Conservation (phyloP, 2,888 invertebrate species). For the Mimumesa dahlbomi region DNA sequence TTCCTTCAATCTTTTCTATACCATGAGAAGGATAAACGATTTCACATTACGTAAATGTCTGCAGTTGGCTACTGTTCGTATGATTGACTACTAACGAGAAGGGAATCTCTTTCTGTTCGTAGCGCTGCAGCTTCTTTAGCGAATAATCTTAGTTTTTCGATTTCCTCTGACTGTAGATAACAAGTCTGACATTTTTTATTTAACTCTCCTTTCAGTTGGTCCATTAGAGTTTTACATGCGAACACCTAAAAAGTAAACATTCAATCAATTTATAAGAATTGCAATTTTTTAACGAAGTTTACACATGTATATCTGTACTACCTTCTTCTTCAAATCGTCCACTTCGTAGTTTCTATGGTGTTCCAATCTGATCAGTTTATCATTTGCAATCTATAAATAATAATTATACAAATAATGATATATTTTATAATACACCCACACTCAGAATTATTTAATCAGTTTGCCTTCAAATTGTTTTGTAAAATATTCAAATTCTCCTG, state of each 20-base stretch:
- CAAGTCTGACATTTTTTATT: conserved; percentile 58
- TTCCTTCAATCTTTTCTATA: conserved; percentile 55
- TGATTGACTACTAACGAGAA: conserved; percentile 55
- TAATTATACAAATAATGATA: conserved; percentile 18
- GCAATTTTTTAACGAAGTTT: too few species aligned
- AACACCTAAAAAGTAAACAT: conserved; percentile 52
- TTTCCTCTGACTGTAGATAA: conserved; percentile 57
- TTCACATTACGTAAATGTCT: not conserved
- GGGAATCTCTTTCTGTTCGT: conserved; percentile 60
- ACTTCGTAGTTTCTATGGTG: conserved; percentile 54
- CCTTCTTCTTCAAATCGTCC: conserved; percentile 58
- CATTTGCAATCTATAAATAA: conserved; percentile 54
- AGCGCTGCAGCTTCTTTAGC: conserved; percentile 54
- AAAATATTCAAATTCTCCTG: conserved; percentile 56
- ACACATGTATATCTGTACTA: conserved; percentile 41
- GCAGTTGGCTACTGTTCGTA: too few species aligned
- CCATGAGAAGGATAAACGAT: not conserved
- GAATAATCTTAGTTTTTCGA: conserved; percentile 56
- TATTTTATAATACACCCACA: not conserved
- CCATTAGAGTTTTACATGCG: conserved; percentile 50
- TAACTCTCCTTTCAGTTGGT: conserved; percentile 61
- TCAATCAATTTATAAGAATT: not conserved
- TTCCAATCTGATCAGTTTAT: conserved; percentile 51
- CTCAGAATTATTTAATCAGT: not conserved
- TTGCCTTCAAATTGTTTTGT: conserved; percentile 53